Percentiles rank a stretch among this genome's conserved stretches.
Conservation (phyloP, 2,888 invertebrate genomes). For the Callimorpha dominula region DNA sequence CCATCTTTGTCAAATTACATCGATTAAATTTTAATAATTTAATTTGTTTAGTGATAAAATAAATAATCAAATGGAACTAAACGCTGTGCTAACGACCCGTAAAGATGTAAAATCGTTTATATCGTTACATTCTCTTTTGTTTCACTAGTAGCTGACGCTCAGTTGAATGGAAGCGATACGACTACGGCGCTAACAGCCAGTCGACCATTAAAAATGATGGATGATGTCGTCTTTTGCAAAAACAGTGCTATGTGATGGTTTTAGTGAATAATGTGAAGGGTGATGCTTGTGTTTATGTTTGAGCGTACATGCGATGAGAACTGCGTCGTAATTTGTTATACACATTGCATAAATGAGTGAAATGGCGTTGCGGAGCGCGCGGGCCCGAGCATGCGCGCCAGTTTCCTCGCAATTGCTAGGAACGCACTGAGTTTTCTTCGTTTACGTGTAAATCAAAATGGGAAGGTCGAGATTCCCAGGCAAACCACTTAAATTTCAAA, state of each 20-base stretch:
- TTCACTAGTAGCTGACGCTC: slow-evolving; percentile 79
- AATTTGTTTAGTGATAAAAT: slow-evolving; percentile 65
- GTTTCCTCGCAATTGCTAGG: slow-evolving; percentile 81
- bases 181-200: slow-evolving; percentile 79
- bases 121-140: slow-evolving; percentile 85
- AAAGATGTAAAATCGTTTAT: slow-evolving; percentile 71
- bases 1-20: slow-evolving; percentile 86
- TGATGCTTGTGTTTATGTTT: slow-evolving; percentile 78
- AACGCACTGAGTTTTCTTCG: slow-evolving; percentile 86
- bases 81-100: slow-evolving; percentile 71
- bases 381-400: slow-evolving; percentile 86
- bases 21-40: slow-evolving; percentile 80
- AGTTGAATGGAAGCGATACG: slow-evolving; percentile 84
- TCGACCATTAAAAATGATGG: slow-evolving; percentile 84
- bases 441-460: slow-evolving; percentile 88
- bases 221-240: slow-evolving; percentile 83
- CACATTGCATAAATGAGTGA: slow-evolving; percentile 85
- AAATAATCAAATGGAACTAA: slow-evolving; percentile 76
- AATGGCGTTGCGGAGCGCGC: slow-evolving; percentile 86
- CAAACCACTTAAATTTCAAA: slow-evolving; percentile 95
- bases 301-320: slow-evolving; percentile 77
- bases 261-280: slow-evolving; percentile 81
- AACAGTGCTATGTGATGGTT: slow-evolving; percentile 81
- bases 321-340: slow-evolving; percentile 85
- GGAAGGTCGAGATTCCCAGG: slow-evolving; percentile 95